Evolutionary conservation across 2,888 invertebrate species (phyloP).

Genomic region (Crioceris asparagi): DNA sequence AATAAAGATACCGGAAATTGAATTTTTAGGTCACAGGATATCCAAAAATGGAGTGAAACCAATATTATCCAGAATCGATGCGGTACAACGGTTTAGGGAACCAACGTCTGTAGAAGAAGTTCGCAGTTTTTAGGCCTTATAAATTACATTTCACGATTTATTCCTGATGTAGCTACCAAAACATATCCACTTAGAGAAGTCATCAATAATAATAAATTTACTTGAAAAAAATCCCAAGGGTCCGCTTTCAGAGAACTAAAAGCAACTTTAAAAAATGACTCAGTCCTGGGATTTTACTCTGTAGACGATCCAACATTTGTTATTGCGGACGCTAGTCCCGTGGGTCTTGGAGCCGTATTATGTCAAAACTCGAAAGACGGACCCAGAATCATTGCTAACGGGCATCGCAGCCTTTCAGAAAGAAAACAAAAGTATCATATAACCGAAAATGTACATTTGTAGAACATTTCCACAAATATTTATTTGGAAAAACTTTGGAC

Average conservation of each 20-base stretch:
- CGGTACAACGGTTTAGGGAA: constrained; percentile 6
- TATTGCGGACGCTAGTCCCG: too few relatives aligned
- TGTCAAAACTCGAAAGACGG: not conserved
- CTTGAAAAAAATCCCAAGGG: not conserved
- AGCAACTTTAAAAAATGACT: not conserved
- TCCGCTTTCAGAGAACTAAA: not conserved
- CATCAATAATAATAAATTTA: not conserved
- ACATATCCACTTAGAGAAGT: not conserved
- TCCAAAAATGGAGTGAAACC: constrained; percentile 6
- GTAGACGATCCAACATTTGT: too few relatives aligned
- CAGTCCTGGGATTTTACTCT: not conserved
- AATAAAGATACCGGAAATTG: constrained; percentile 5
- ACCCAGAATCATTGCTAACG: not conserved
- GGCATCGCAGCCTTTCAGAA: not conserved
- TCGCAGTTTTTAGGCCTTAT: constrained; percentile 5
- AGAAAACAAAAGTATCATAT: not conserved
- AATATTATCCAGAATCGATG: constrained; percentile 5
- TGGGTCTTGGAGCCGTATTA: not conserved
- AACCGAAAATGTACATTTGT: not conserved
- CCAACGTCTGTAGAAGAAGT: constrained; percentile 7
- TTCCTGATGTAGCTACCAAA: not conserved
- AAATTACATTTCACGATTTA: not conserved
- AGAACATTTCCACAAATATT: not conserved
- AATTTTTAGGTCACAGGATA: constrained; percentile 9
- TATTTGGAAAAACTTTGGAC: not conserved